Evolutionary conservation across 2,888 invertebrate genomes (phyloP), one percentile per base, ranked within the genome.

Genomic region (Tortrix viridana): DNA sequence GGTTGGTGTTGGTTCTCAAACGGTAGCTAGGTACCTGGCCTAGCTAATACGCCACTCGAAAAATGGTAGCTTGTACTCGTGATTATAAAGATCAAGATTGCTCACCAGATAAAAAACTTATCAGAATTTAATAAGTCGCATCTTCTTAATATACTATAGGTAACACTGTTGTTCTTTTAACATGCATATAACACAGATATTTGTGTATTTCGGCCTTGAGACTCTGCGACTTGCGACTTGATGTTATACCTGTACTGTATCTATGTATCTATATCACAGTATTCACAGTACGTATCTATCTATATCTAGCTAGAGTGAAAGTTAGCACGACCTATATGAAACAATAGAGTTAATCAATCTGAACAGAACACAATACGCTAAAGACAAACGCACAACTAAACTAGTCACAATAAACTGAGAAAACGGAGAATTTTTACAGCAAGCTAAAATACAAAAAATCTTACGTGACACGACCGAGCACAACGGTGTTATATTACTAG

Each of bases 401-500:
- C 74, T 68, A 70, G 71, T 72, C 71, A 80, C 72, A 74, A 74
- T 70, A 80, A 83, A 82, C 78, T n/a, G n/a, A n/a, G 72, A 79
- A 77, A 74, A 74, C 75, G 73, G 71, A 77, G 80, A 85, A 79
- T 80, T 76, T 78, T 79, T 79, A 76, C 79, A 79, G 74, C 79
- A 76, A 81, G 79, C 81, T 83, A 88, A 89, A 90, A 88, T 86
- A 89, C 82, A 87, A 88, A 91, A 89, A 88, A 82, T 86, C 92
- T 92, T 91, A 92, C 91, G 90, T 91, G 92, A 92, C 92, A 92
- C 89, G 90, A 90, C 88, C 89, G 89, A 91, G 92, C 89, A 86
- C 89, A 90, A 91, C 92, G 92, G 92, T 92, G 92, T 92, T 91
- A 91, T 89, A 92, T 92, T 92, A 91, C 92, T 89, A 84, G 87